Percentiles rank a stretch among this genome's conserved stretches.
These are phyloP conservation scores for Campopleginae sp. DNA, from an alignment of 2,888 invertebrate genomes.

Conservation along the genomic window DNA sequence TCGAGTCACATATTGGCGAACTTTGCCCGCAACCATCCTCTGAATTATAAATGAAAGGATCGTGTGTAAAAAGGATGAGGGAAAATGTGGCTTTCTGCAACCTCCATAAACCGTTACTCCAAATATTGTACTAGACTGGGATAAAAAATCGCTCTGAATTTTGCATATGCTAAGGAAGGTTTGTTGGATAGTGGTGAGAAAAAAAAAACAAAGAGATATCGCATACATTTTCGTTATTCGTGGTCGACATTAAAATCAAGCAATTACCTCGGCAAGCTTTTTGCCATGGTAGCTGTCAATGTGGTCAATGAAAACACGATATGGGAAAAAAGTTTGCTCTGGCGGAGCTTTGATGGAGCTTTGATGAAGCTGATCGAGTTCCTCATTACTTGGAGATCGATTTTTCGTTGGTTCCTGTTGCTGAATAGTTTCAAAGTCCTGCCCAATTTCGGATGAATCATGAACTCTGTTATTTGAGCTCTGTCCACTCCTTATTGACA, in stretches of 20 bases:
- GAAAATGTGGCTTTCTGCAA: neutral
- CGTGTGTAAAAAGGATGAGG: slow-evolving; percentile 3
- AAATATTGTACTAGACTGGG: neutral
- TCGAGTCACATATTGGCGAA: neutral
- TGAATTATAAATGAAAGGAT: slow-evolving; percentile 4
- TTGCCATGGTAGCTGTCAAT: slow-evolving; percentile 87
- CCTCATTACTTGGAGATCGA: slow-evolving; percentile 17
- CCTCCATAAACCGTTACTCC: slow-evolving; percentile 1
- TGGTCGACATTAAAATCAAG: neutral
- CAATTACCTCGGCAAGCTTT: slow-evolving; percentile 83
- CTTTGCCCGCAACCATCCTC: neutral
- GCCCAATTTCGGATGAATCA: slow-evolving; percentile 33
- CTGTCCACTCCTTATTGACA: slow-evolving; percentile 32
- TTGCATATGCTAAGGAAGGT: neutral
- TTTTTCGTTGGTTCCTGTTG: slow-evolving; percentile 17
- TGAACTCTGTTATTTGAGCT: slow-evolving; percentile 28
- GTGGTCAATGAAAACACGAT: slow-evolving; percentile 87
- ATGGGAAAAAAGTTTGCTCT: slow-evolving; percentile 81
- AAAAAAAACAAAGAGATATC: neutral
- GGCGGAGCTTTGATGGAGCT: neutral
- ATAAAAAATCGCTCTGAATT: neutral
- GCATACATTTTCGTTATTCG: neutral
- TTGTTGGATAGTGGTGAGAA: neutral
- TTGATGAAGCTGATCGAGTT: neutral
- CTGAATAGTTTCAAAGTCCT: slow-evolving; percentile 10